Evolutionary conservation across 2,113 vertebrate species (phyloP).

Genomic region (Phalacrocorax aristotelis): DNA sequence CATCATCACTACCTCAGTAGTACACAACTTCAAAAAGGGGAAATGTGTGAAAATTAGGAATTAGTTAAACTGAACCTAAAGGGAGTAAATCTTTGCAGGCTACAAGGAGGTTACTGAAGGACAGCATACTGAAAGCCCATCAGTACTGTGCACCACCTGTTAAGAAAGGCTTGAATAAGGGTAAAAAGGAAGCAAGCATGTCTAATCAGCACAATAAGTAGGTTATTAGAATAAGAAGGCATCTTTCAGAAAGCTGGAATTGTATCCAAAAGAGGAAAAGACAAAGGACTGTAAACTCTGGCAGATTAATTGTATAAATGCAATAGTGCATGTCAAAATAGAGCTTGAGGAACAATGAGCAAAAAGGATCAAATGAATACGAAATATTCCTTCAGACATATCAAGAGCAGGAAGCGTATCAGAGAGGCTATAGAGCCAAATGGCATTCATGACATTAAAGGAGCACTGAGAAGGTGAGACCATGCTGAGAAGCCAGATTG

Average conservation of each 20-base stretch:
- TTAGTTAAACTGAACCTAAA: background rate
- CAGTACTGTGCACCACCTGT: background rate
- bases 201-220: background rate
- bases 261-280: background rate
- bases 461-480: background rate
- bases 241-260: background rate
- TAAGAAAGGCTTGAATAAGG: background rate
- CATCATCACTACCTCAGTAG: background rate
- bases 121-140: background rate
- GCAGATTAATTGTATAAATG: conserved; percentile 13
- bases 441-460: background rate
- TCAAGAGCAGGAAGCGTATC: background rate
- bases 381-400: background rate
- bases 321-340: conserved; percentile 10
- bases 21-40: background rate
- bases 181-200: background rate
- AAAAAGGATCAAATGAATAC: conserved; percentile 23
- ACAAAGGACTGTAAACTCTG: background rate
- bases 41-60: background rate
- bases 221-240: conserved; percentile 13
- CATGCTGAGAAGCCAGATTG: background rate
- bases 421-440: background rate
- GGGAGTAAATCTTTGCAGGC: background rate
- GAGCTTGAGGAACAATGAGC: conserved; percentile 5
- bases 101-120: background rate